Base-by-base conservation (phyloP, 1,140 invertebrate species). In the Zaprionus davidi region DNA sequence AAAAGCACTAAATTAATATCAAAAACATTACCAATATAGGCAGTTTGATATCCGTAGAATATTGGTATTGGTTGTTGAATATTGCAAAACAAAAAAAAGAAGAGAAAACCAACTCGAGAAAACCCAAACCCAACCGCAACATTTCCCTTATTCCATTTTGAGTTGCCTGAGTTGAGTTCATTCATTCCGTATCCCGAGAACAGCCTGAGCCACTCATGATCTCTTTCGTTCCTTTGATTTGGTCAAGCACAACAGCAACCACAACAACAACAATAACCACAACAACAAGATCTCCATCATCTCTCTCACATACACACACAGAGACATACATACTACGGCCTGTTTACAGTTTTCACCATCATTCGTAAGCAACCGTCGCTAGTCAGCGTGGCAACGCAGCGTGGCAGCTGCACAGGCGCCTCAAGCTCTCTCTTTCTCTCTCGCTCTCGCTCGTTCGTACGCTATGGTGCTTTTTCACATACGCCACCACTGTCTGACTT, bases 401-500 rank as follows among this genome's bases (percentile, higher is more conserved):
- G 44, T 17, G 13, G 44, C 46, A 24, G 53, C 53, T 56, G 53
- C 53, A 26, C 53, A 26, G 22, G 51, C 51, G 51, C 51, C 53
- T 68, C 62, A 3, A 26, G 15, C 58, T 63, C 11, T 69, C 56
- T 28, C 55, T 59, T 46, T 62, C 63, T 28, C 20, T 36, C 55
- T 24, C 24, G 28, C 31, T 5, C 26, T 44, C 46, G 49, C 44
- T 57, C 56, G 46, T 70, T 68, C 66, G 41, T 55, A 76, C 73
- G 73, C 73, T 76, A 86, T 79, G 90, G 91, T 92, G 91, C 91
- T 92, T 92, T 92, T 92, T 92, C 91, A 92, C 91, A 92, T 92
- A 92, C 91, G 91, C 91, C 86, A 83, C 91, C 91, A 92, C 86
- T 91, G 91, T 92, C 91, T 92, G 91, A 92, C 90, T 88, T 77